Evolutionary conservation across 1,140 invertebrate genomes (phyloP).

Genomic region (Wasmannia auropunctata): DNA sequence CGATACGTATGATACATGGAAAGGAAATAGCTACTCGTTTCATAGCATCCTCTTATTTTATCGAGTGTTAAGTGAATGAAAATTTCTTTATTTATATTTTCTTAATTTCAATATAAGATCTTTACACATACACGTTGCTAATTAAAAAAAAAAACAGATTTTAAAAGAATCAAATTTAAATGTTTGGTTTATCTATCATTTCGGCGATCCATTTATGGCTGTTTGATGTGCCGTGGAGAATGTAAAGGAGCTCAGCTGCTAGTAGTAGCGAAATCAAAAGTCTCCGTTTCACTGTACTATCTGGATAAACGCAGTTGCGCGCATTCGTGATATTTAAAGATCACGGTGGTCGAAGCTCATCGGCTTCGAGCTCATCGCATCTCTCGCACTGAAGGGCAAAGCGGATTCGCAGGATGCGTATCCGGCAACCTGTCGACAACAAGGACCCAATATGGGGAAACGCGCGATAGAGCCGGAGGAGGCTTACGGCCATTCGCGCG

Average conservation of each 20-base stretch:
- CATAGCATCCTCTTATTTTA: not conserved
- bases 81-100: not conserved
- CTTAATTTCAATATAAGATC: not conserved
- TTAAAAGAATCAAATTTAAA: conserved; percentile 16
- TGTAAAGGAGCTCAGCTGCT: not conserved
- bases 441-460: conserved; percentile 64
- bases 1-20: not conserved
- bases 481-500: conserved; percentile 52
- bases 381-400: conserved; percentile 37
- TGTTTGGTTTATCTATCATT: not conserved
- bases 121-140: not conserved
- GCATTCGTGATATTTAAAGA: conserved; percentile 3
- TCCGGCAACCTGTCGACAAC: conserved; percentile 74
- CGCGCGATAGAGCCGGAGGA: conserved; percentile 16
- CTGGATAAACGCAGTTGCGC: conserved; percentile 20
- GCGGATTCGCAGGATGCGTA: conserved; percentile 66
- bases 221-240: not conserved
- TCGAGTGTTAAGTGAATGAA: not conserved
- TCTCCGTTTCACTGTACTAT: not conserved
- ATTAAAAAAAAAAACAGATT: not conserved
- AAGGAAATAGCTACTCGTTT: not conserved
- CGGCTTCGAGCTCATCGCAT: conserved; percentile 24
- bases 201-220: not conserved
- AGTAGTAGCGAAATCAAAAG: not conserved
- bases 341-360: not conserved